phyloP scores from a whole-genome alignment of 2,797 vertebrate genomes.

The Tenualosa thibaudeaui region DNA sequence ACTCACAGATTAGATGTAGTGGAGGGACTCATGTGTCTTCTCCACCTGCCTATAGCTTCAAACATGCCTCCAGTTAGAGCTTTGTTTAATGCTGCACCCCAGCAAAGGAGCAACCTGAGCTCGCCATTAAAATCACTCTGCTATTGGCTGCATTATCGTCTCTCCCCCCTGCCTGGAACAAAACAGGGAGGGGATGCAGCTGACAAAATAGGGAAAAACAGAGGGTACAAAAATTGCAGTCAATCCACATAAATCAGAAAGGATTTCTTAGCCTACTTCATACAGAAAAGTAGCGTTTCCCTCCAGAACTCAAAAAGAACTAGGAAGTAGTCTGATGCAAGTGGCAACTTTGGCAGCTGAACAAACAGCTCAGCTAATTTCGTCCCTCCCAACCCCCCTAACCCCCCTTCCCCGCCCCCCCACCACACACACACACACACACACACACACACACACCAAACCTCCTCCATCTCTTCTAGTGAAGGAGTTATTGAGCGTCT shows the following conservation, averaged over 20 bases:
- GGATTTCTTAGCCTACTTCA: neutral
- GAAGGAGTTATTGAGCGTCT: constrained; percentile 10
- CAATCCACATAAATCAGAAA: neutral
- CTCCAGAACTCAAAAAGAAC: neutral
- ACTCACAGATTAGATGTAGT: neutral
- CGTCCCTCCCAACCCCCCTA: neutral
- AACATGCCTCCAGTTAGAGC: neutral
- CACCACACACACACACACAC: too few relatives aligned
- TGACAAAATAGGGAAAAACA: neutral
- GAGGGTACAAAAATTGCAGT: neutral
- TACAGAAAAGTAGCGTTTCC: neutral
- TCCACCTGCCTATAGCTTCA: neutral
- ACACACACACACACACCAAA: too few relatives aligned
- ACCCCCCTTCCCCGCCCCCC: too few relatives aligned
- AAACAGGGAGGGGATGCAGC: neutral
- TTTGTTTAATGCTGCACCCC: neutral
- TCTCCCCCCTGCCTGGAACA: neutral
- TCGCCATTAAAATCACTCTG: neutral
- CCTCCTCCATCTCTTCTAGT: neutral
- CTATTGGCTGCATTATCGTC: neutral
- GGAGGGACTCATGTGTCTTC: neutral
- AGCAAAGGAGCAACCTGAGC: neutral
- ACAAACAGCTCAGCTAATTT: constrained; percentile 14
- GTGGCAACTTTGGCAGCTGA: constrained; percentile 5
- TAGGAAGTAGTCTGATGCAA: neutral